Percentiles rank a stretch among this genome's conserved stretches.
phyloP scores from a whole-genome alignment of 2,888 invertebrate genomes.

The Epinotia brunnichana region DNA sequence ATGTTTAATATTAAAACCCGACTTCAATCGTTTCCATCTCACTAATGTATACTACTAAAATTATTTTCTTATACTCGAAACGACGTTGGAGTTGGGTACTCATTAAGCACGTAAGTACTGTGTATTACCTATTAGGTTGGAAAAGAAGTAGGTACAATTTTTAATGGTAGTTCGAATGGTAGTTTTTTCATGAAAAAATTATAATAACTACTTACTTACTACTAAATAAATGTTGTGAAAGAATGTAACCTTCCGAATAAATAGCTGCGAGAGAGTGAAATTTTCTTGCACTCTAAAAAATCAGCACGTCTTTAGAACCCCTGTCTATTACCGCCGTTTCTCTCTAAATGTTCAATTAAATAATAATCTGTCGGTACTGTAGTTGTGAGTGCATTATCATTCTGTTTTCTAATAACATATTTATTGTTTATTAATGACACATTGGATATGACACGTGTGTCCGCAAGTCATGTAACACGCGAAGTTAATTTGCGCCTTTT shows the following conservation, averaged over 20 bases:
- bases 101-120: too few relatives aligned
- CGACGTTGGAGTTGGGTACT: too few relatives aligned
- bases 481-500: constrained; percentile 20
- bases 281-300: not conserved
- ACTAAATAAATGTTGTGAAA: too few relatives aligned
- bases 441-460: constrained; percentile 8
- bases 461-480: constrained; percentile 5
- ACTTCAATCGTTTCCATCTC: too few relatives aligned
- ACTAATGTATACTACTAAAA: too few relatives aligned
- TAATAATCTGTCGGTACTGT: constrained; percentile 27
- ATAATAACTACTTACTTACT: too few relatives aligned
- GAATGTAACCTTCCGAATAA: not conserved
- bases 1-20: too few relatives aligned
- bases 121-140: too few relatives aligned
- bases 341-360: not conserved
- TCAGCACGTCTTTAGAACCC: not conserved
- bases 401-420: constrained; percentile 21
- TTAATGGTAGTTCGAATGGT: too few relatives aligned
- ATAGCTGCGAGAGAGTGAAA: not conserved
- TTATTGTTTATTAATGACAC: constrained; percentile 37
- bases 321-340: not conserved
- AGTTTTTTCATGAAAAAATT: too few relatives aligned
- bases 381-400: constrained; percentile 23
- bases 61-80: too few relatives aligned
- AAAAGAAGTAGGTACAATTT: too few relatives aligned